These are phyloP conservation scores for Volucella inanis DNA, from an alignment of 2,888 invertebrate species.

Conservation along the genomic window DNA sequence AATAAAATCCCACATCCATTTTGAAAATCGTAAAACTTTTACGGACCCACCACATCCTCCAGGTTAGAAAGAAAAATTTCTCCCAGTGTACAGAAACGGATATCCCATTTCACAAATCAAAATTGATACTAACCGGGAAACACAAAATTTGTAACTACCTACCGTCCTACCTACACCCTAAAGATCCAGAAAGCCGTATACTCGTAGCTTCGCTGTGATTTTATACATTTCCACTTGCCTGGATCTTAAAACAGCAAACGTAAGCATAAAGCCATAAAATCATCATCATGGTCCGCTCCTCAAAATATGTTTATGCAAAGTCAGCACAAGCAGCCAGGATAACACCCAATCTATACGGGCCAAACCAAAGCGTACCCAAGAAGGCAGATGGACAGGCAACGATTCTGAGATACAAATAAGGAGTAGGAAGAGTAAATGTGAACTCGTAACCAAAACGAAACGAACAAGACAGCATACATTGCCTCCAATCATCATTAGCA, in stretches of 20 bases:
- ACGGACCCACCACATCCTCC: neutral
- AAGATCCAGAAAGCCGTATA: slow-evolving; percentile 27
- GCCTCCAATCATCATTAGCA: slow-evolving; percentile 74
- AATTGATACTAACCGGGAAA: slow-evolving; percentile 41
- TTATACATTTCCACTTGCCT: neutral
- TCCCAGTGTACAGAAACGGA: neutral
- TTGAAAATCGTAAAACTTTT: neutral
- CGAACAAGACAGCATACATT: slow-evolving; percentile 73
- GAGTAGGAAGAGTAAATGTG: slow-evolving; percentile 64
- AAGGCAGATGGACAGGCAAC: slow-evolving; percentile 50
- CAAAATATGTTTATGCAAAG: slow-evolving; percentile 46
- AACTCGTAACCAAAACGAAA: slow-evolving; percentile 56
- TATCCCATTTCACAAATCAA: slow-evolving; percentile 41
- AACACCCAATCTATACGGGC: slow-evolving; percentile 18
- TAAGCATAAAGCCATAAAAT: slow-evolving; percentile 67
- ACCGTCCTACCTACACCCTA: slow-evolving; percentile 26
- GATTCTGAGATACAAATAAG: slow-evolving; percentile 65
- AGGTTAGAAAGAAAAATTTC: too few relatives aligned
- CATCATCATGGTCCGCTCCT: slow-evolving; percentile 55
- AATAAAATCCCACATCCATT: slow-evolving; percentile 15
- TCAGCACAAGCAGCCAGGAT: slow-evolving; percentile 53
- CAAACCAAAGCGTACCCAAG: slow-evolving; percentile 26
- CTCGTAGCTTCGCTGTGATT: slow-evolving; percentile 23
- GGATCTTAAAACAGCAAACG: slow-evolving; percentile 41
- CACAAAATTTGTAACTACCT: slow-evolving; percentile 17